A percentile compares a stretch with the other conserved stretches of the same genome.
phyloP scores from a whole-genome alignment of 2,888 invertebrate genomes.

The Sinodicranocentrus sp. region DNA sequence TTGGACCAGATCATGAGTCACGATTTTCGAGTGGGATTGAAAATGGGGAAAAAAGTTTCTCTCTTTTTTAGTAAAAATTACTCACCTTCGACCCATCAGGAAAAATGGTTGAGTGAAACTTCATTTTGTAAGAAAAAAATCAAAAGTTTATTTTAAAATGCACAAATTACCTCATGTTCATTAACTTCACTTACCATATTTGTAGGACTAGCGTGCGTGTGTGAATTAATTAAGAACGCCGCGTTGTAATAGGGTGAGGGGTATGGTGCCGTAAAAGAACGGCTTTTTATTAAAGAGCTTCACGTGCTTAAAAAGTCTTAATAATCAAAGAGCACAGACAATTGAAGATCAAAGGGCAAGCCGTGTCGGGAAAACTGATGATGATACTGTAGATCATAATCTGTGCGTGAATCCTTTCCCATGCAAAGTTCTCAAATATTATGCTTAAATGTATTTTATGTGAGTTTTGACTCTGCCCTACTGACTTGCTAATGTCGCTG shows the following conservation, averaged over 20 bases:
- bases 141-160: not conserved
- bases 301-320: slow-evolving; percentile 39
- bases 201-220: not conserved
- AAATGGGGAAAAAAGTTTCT: no score
- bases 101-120: no score
- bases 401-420: no score
- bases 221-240: slow-evolving; percentile 31
- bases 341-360: slow-evolving; percentile 64
- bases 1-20: no score
- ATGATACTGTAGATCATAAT: not conserved
- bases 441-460: not conserved
- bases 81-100: no score
- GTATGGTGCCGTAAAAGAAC: no score
- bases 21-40: no score
- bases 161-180: not conserved
- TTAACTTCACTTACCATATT: not conserved
- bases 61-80: no score
- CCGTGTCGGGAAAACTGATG: slow-evolving; percentile 61
- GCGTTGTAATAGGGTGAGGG: not conserved
- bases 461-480: slow-evolving; percentile 27
- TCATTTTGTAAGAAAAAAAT: no score
- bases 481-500: not conserved
- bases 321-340: slow-evolving; percentile 41
- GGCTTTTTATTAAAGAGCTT: slow-evolving; percentile 19
- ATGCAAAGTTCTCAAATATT: not conserved